Evolutionary conservation across 2,113 vertebrate species (phyloP).

Genomic region (Tragelaphus scriptus): DNA sequence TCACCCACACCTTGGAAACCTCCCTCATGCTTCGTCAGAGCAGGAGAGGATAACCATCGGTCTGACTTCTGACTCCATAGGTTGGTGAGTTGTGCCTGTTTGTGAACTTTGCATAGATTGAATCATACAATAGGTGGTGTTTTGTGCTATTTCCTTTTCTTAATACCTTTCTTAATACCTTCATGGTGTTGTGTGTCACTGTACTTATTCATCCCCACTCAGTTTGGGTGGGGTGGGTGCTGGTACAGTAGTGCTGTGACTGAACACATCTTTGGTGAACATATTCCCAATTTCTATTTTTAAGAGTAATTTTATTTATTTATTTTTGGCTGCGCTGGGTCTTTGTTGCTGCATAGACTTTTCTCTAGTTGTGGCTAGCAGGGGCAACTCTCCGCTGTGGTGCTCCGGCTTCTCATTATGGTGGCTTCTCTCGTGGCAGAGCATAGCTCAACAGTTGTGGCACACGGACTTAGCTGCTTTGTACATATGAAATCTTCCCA

Average conservation of each 20-base stretch:
- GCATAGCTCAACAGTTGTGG: background rate
- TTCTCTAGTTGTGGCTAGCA: background rate
- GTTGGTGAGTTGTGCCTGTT: background rate
- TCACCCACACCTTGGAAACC: background rate
- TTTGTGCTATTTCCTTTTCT: background rate
- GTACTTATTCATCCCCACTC: background rate
- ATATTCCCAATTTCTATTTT: background rate
- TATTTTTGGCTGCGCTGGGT: background rate
- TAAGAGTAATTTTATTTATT: background rate
- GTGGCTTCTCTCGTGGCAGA: background rate
- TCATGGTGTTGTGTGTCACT: background rate
- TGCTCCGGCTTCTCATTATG: accelerated
- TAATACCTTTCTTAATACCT: background rate
- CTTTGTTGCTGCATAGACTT: background rate
- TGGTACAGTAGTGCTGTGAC: accelerated
- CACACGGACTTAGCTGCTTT: background rate
- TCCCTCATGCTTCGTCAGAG: background rate
- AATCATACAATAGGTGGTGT: background rate
- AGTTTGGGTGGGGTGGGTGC: background rate
- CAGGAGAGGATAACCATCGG: background rate
- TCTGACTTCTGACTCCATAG: background rate
- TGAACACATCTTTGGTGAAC: too few species aligned
- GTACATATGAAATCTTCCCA: background rate
- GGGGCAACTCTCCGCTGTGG: background rate
- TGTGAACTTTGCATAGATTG: background rate